These are phyloP conservation scores for Triplophysa bombifrons DNA, from an alignment of 2,797 vertebrate genomes.

Conservation along the genomic window DNA sequence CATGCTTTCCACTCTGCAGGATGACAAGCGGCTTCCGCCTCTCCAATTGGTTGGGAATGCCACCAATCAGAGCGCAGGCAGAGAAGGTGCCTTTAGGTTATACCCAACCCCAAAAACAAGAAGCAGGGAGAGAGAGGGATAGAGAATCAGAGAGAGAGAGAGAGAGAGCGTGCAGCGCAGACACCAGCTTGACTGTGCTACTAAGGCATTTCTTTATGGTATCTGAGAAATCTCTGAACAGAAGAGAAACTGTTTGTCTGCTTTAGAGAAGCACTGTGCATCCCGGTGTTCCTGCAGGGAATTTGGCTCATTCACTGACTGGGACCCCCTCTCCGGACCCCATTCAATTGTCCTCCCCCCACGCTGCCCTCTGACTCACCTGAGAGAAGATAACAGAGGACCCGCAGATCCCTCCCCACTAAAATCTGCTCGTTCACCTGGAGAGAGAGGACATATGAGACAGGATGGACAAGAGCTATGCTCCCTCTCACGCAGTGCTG, in stretches of 20 bases:
- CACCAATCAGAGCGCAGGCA: conserved; percentile 80
- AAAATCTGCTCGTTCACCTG: conserved; percentile 72
- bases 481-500: conserved; percentile 69
- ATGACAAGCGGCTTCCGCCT: conserved; percentile 76
- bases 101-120: conserved; percentile 77
- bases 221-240: conserved; percentile 61
- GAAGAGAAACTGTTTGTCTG: conserved; percentile 68
- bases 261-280: conserved; percentile 67
- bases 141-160: conserved; percentile 56
- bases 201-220: conserved; percentile 64
- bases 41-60: conserved; percentile 73
- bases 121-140: conserved; percentile 54
- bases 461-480: conserved; percentile 74
- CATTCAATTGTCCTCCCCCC: conserved; percentile 55
- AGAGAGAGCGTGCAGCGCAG: conserved; percentile 53
- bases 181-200: conserved; percentile 61
- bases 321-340: conserved; percentile 36
- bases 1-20: conserved; percentile 81
- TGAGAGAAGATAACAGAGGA: conserved; percentile 70
- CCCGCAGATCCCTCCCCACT: conserved; percentile 71
- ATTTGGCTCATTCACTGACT: conserved; percentile 67
- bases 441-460: conserved; percentile 68
- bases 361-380: conserved; percentile 77
- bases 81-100: conserved; percentile 85
- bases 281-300: conserved; percentile 68